Evolutionary conservation across 2,888 invertebrate species (phyloP), one percentile per base, ranked within the genome.

Genomic region (Idaea biselata): DNA sequence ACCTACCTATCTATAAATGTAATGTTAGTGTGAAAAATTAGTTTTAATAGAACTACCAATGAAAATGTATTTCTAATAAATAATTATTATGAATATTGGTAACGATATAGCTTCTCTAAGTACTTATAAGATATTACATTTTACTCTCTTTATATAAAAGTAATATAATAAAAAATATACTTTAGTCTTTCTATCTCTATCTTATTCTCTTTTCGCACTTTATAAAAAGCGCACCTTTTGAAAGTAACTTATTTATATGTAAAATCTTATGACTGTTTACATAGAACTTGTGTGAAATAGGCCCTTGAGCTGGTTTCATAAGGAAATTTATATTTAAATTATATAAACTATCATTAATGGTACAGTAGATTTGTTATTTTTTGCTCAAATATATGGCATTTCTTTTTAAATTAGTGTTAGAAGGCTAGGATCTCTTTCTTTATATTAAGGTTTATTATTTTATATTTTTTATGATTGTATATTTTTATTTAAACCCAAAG

Each of bases 311-410:
- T 44, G 14, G 11, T 7, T 44, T 44, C 14, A 14, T 44, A 44
- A 44, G 44, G 11, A 14, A 44, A 44, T 44, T 14, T 44, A 6
- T 44, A 44, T 44, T 44, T 44, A 44, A 14, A 44, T 14, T 14
- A 14, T 44, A 44, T 44, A 44, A 25, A 25, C 25, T 44, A 44
- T 8, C 44, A 8, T 25, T 61, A 2, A 16, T 31, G 58, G 17
- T 60, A 58, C 31, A 62, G 25, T 63, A 64, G 62, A 65, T 72
- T 84, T 75, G 44, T 78, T 87, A 87, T 88, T 81, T 78, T 90
- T 91, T 91, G 91, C 91, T 91, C 91, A 91, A 91, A 89, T 82
- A 74, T 78, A 89, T 88, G 84, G 91, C 91, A 91, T 91, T 91
- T 91, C 84, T 86, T 80, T 82, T 83, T 78, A 79, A 83, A 85